Conservation (phyloP, 2,113 vertebrate genomes). For the Corydoras maculifer region DNA sequence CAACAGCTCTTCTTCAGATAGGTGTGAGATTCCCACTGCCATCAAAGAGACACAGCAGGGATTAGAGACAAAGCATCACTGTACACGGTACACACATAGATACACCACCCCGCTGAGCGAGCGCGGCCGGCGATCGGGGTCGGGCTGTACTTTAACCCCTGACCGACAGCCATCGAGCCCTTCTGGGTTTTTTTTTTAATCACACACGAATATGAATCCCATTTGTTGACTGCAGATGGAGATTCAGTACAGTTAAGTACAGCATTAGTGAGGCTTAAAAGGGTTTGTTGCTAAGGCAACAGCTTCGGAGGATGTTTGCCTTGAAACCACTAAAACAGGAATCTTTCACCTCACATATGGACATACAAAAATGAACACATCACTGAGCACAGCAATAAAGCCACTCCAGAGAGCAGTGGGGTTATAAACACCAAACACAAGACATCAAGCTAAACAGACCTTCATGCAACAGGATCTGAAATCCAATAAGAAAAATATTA, state of each 20-base stretch:
- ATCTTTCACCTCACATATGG: neutral
- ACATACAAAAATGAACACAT: constrained; percentile 12
- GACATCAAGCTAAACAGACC: too few relatives aligned
- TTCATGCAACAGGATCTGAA: too few relatives aligned
- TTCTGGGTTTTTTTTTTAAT: neutral
- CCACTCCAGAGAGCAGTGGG: neutral
- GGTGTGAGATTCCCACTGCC: constrained; percentile 27
- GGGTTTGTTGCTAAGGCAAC: constrained; percentile 50
- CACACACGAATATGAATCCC: constrained; percentile 10
- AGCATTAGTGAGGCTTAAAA: constrained; percentile 16
- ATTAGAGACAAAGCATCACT: neutral
- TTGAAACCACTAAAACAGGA: constrained; percentile 40
- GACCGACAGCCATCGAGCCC: neutral
- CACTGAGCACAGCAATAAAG: constrained; percentile 4
- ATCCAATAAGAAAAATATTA: too few relatives aligned
- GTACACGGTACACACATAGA: neutral
- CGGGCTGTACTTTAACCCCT: neutral
- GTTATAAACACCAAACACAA: too few relatives aligned
- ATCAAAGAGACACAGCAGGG: neutral
- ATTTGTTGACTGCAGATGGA: constrained; percentile 18
- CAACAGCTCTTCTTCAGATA: constrained; percentile 8
- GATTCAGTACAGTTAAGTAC: constrained; percentile 18
- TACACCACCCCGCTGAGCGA: neutral
- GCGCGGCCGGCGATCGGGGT: neutral
- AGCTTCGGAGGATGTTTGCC: constrained; percentile 43